Evolutionary conservation across 2,888 invertebrate genomes (phyloP).

Genomic region (Brachylomia viminalis): DNA sequence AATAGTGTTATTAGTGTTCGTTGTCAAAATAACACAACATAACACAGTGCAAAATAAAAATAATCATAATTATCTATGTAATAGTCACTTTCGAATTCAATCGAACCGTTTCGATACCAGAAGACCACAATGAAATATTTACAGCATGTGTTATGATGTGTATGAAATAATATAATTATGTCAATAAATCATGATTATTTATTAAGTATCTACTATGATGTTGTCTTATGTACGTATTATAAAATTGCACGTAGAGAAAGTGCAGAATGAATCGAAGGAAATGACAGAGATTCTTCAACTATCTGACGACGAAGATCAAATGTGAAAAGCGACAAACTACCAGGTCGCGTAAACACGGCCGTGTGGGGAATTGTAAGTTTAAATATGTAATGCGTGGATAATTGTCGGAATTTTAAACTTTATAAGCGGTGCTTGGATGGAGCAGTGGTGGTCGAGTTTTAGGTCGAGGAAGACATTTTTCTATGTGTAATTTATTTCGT

Average conservation of each 20-base stretch:
- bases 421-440: background rate
- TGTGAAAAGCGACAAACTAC: slow-evolving; percentile 57
- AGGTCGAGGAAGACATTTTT: too few species aligned
- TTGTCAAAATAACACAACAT: slow-evolving; percentile 67
- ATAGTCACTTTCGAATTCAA: slow-evolving; percentile 55
- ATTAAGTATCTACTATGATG: slow-evolving; percentile 18
- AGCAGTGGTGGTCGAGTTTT: background rate
- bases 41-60: slow-evolving; percentile 46
- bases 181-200: slow-evolving; percentile 14
- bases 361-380: slow-evolving; percentile 36
- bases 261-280: slow-evolving; percentile 58
- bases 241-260: slow-evolving; percentile 57
- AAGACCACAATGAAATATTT: background rate
- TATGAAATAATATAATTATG: slow-evolving; percentile 8
- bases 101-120: slow-evolving; percentile 19
- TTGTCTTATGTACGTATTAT: slow-evolving; percentile 26
- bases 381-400: slow-evolving; percentile 19
- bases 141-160: background rate
- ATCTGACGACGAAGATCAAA: slow-evolving; percentile 58
- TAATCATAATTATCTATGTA: slow-evolving; percentile 38
- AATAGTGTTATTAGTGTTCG: slow-evolving; percentile 68
- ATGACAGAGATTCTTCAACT: slow-evolving; percentile 61
- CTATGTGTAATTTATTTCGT: background rate
- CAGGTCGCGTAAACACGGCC: slow-evolving; percentile 24
- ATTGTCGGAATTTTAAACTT: background rate